These are phyloP conservation scores for Sinelater perroti DNA, from an alignment of 2,888 invertebrate genomes.

Conservation along the genomic window DNA sequence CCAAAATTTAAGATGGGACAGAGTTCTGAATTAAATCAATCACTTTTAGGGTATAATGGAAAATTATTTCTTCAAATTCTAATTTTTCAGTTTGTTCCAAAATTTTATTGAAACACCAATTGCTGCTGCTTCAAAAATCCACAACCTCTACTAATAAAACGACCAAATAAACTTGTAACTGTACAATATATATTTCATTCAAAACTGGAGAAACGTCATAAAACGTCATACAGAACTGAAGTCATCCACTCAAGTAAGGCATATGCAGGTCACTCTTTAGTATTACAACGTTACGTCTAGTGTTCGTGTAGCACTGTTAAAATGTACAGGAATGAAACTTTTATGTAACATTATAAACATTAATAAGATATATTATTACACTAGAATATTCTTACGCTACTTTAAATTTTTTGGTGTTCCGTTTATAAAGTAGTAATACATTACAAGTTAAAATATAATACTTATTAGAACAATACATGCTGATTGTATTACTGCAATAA, in stretches of 20 bases:
- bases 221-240: slow-evolving; percentile 8
- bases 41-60: too few species aligned
- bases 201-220: slow-evolving; percentile 22
- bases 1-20: too few species aligned
- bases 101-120: too few species aligned
- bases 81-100: too few species aligned
- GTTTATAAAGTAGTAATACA: slow-evolving; percentile 28
- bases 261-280: slow-evolving; percentile 36
- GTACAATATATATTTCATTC: slow-evolving; percentile 29
- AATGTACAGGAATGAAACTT: slow-evolving; percentile 36
- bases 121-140: too few species aligned
- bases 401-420: slow-evolving; percentile 37
- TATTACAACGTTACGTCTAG: slow-evolving; percentile 12
- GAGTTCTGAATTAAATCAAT: too few species aligned
- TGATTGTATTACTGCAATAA: slow-evolving; percentile 21
- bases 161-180: background rate
- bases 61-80: too few species aligned
- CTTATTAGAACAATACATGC: slow-evolving; percentile 35
- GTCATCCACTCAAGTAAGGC: slow-evolving; percentile 27
- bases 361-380: slow-evolving; percentile 30
- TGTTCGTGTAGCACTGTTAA: slow-evolving; percentile 15
- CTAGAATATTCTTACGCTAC: slow-evolving; percentile 31
- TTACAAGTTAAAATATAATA: slow-evolving; percentile 35
- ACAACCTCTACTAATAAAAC: too few species aligned
- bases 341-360: slow-evolving; percentile 31